Evolutionary conservation across 2,888 invertebrate genomes (phyloP), one percentile per base, ranked within the genome.

Genomic region (Sclerodermus sp.): DNA sequence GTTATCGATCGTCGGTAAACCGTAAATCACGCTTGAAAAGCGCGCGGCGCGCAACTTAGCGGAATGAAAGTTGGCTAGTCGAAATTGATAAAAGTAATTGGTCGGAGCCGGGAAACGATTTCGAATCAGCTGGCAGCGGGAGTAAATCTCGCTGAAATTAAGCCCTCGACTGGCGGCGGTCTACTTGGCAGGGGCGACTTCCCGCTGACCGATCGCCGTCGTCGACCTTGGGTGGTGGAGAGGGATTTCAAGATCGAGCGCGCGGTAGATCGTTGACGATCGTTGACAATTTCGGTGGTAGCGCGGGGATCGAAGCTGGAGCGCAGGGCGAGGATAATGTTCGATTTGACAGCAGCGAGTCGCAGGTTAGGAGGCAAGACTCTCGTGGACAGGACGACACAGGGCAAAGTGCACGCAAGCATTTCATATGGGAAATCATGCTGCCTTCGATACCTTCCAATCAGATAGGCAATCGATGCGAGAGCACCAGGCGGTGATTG

Each of bases 341-440:
- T n/a, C n/a, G n/a, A n/a, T n/a, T n/a, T n/a, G n/a, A n/a, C n/a
- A n/a, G n/a, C n/a, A n/a, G n/a, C n/a, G n/a, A n/a, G n/a, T n/a
- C n/a, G n/a, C 5, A 36, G 36, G 13, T 36, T 36, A n/a, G 36
- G 40, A 39, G 17, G 23, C 23, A 18, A 3, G 40, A 39, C 4
- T 4, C 12, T 15, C 4, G 50, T 57, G 38, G 48, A 45, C 42
- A 39, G 29, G 36, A 37, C 37, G 8, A 23, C 23, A 36, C 14
- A 41, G 48, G 38, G 47, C 49, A 58, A 50, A 58, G 55, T 50
- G 45, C 47, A 49, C 34, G 37, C 34, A 45, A 46, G 53, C 48
- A 60, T 62, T 58, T 60, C 60, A 56, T 60, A 60, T 59, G 60
- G 58, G 58, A 67, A 67, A 68, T 66, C 64, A 60, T 58, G 64